Evolutionary conservation across 2,797 vertebrate species (phyloP), one percentile per base, ranked within the genome.

Genomic region (Tangara arthus): DNA sequence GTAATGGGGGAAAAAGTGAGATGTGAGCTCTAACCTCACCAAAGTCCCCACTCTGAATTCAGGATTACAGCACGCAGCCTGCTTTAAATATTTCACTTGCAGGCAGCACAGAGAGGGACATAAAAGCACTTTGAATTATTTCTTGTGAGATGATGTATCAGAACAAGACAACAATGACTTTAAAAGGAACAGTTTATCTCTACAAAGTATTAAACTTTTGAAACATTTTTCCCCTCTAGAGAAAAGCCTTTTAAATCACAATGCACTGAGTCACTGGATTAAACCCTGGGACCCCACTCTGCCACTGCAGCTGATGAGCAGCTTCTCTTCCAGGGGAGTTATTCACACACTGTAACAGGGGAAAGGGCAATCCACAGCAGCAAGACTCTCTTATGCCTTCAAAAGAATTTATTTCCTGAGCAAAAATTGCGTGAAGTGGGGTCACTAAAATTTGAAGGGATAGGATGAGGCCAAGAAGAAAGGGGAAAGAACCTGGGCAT

Each of bases 161-260:
- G 93, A 83, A 41, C 20, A 53, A 69, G 91, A 83, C 89, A 90
- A 95, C 83, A 87, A 93, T 89, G 87, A 66, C 90, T 96, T 92
- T 90, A 95, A 95, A 94, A 93, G 60, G 70, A 95, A 87, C 81
- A 87, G 83, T 94, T 96, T 95, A 95, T 95, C 92, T 89, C 90
- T 93, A 94, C 94, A 94, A 95, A 95, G 84, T 60, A 85, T 91
- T 95, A 85, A 85, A 85, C 64, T 95, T 92, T 66, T 13, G 87
- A 86, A 87, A 85, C 79, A 69, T 82, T 80, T 77, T 82, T 76
- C 37, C 47, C 35, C 53, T 87, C 83, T 47, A 22, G 64, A 92
- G 89, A 68, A 93, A 82, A 95, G 13, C 75, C 82, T 78, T 94
- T 96, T 91, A 87, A 87, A 83, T 87, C 86, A 71, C 84, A 89